Base-by-base conservation (phyloP, 2,797 vertebrate genomes). In the Protosalanx chinensis region DNA sequence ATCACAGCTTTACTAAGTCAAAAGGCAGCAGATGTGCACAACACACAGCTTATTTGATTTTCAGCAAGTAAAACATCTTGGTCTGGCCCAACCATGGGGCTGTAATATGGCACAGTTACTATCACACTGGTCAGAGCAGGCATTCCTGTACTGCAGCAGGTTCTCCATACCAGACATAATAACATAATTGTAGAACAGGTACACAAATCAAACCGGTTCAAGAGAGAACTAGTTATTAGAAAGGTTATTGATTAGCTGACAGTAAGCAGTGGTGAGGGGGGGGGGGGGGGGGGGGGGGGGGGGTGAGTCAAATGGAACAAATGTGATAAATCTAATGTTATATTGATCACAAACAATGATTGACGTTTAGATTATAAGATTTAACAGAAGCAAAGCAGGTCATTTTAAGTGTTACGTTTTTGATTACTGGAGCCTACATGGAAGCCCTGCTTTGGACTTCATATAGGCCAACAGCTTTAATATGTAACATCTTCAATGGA, bases 11-110 rank as follows among this genome's bases (percentile, higher is more conserved):
- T 82, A 83, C 72, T 82, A 1, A 68, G 20, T 37, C 53, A 46
- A 6, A 85, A 85, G 77, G 82, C 83, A 78, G 12, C 73, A 77
- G 35, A 76, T 51, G 41, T 75, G 72, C 37, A 58, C 64, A 51
- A 78, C 66, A 79, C 63, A 78, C 37, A 18, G 64, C 56, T 62
- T 46, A 71, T 67, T 53, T 84, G 58, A 68, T 67, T 68, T 71
- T 72, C 77, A 85, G 61, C 75, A 68, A 60, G 29, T 51, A 51
- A 62, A 15, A 57, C 35, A 70, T 63, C 27, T 41, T 49, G 35
- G 62, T 81, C 30, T 7, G 68, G n/a, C 63, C 64, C 71, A 10
- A 33, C 16, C 46, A 56, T 30, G 70, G 60, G 59, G 2, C 46
- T 27, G 51, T 56, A 56, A 56, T 56, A 77, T 70, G 73, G 77